Evolutionary conservation across 2,797 vertebrate genomes (phyloP).

Genomic region (Gastrophryne carolinensis): DNA sequence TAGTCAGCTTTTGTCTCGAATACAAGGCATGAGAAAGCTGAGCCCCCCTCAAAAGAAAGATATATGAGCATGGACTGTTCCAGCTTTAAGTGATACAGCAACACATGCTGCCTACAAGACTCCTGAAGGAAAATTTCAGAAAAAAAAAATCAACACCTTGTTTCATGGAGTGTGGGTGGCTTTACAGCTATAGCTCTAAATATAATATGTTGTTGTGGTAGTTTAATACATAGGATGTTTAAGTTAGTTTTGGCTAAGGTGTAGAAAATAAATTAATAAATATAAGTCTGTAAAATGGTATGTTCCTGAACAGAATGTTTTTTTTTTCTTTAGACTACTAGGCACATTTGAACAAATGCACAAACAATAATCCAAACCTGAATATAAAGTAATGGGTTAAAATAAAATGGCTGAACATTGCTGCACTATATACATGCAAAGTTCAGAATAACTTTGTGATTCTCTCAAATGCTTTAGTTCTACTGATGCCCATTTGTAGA

Average conservation of each 20-base stretch:
- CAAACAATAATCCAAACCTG: background rate
- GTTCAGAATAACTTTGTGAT: too few species aligned
- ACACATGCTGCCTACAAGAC: constrained; percentile 58
- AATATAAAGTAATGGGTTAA: background rate
- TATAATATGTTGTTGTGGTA: constrained; percentile 55
- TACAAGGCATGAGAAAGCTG: constrained; percentile 96
- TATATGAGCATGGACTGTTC: constrained; percentile 73
- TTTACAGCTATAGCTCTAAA: constrained; percentile 64
- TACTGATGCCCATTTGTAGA: background rate
- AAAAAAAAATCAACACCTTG: constrained; percentile 59
- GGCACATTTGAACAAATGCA: background rate
- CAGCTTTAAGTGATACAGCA: constrained; percentile 59
- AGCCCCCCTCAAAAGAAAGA: constrained; percentile 92
- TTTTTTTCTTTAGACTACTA: constrained; percentile 19
- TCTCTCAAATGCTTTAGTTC: constrained; percentile 3
- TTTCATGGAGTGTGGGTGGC: constrained; percentile 41
- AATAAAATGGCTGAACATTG: background rate
- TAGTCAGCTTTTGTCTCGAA: constrained; percentile 88
- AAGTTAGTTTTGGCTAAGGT: constrained; percentile 7
- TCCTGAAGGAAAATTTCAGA: constrained; percentile 65
- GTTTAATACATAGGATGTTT: constrained; percentile 51
- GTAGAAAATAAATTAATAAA: background rate
- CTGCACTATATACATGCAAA: background rate
- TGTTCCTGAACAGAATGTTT: too few species aligned
- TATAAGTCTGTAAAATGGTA: background rate